Evolutionary conservation across 2,797 vertebrate genomes (phyloP).

Genomic region (Graptemys geographica): DNA sequence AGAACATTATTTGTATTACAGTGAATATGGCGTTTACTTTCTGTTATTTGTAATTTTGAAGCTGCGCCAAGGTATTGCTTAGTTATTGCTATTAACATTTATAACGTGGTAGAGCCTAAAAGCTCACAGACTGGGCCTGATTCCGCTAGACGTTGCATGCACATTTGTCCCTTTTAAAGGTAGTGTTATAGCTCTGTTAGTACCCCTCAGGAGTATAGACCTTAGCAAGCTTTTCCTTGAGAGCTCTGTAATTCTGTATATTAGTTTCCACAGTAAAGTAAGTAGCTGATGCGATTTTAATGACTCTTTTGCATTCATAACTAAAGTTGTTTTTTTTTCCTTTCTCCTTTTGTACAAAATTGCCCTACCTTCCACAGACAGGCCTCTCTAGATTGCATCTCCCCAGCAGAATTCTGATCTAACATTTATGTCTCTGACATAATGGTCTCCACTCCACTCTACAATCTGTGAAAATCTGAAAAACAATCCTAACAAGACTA

Average conservation of each 20-base stretch:
- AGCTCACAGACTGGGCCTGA: not conserved
- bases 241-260: not conserved
- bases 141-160: slow-evolving; percentile 27
- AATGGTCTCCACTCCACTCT: not conserved
- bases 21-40: not conserved
- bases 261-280: not conserved
- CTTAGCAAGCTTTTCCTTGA: slow-evolving; percentile 41
- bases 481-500: not conserved
- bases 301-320: not conserved
- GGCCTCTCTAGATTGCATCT: not conserved
- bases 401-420: not conserved
- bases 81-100: slow-evolving; percentile 29
- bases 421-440: not conserved
- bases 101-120: not conserved
- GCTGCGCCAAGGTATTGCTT: not conserved
- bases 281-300: not conserved
- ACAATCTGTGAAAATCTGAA: too few species aligned
- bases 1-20: not conserved
- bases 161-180: slow-evolving; percentile 43
- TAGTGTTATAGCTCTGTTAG: slow-evolving; percentile 5
- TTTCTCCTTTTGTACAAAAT: not conserved
- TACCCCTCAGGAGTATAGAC: slow-evolving; percentile 22
- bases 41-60: not conserved
- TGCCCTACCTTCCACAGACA: not conserved
- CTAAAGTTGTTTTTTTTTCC: not conserved